Percentiles rank a stretch among this genome's conserved stretches.
phyloP scores from a whole-genome alignment of 1,140 invertebrate genomes.

The Lutraria rhynchaena region DNA sequence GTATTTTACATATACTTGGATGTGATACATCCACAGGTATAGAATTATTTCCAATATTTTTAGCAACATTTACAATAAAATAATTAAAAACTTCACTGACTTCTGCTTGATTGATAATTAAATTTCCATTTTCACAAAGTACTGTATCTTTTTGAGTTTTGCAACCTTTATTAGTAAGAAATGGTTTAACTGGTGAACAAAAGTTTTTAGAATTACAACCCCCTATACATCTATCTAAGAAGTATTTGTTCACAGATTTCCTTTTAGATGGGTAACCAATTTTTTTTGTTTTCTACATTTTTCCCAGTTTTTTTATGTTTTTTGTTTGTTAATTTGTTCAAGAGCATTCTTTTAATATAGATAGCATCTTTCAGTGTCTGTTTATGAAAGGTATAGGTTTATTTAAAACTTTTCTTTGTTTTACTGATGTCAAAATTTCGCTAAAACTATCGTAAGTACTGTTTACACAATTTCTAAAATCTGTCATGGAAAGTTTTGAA shows the following conservation, averaged over 20 bases:
- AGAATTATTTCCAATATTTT: slow-evolving; percentile 32
- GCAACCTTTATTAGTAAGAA: slow-evolving; percentile 48
- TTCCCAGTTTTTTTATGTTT: too few species aligned
- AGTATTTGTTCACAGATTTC: slow-evolving; percentile 42
- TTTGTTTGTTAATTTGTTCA: too few species aligned
- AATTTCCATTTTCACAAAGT: slow-evolving; percentile 28
- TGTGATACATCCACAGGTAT: slow-evolving; percentile 8
- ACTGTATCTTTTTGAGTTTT: slow-evolving; percentile 34
- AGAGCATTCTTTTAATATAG: too few species aligned
- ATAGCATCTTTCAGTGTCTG: too few species aligned
- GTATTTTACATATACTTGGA: slow-evolving; percentile 36
- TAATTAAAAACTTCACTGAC: slow-evolving; percentile 43
- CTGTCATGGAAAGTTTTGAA: too few species aligned
- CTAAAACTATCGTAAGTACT: too few species aligned
- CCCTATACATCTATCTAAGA: slow-evolving; percentile 43
- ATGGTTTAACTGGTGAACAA: slow-evolving; percentile 48
- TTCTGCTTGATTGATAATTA: slow-evolving; percentile 34
- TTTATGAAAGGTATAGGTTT: too few species aligned
- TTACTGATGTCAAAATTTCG: too few species aligned
- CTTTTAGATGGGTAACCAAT: slow-evolving; percentile 34
- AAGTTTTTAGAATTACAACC: slow-evolving; percentile 32
- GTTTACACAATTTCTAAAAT: too few species aligned
- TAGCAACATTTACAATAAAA: slow-evolving; percentile 54
- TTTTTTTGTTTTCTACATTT: slow-evolving; percentile 34
- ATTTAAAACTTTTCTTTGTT: too few species aligned